These are phyloP conservation scores for Spilarctia lutea DNA, from an alignment of 2,888 invertebrate species.

Conservation along the genomic window DNA sequence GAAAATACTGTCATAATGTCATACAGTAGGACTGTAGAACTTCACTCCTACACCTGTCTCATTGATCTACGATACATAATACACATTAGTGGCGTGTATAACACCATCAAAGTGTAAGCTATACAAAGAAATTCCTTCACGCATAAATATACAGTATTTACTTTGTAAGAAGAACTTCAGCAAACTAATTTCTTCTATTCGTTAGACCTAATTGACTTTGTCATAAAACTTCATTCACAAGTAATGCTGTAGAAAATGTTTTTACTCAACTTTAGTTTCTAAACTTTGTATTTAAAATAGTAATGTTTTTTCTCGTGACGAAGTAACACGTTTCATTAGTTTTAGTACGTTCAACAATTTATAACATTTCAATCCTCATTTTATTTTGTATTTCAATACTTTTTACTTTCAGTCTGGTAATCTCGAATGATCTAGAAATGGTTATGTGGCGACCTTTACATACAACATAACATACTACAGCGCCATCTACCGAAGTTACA, in stretches of 20 bases:
- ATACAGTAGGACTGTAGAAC: too few species aligned
- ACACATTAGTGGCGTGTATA: too few species aligned
- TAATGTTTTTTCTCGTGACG: background rate
- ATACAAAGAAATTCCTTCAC: too few species aligned
- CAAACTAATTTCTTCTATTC: constrained; percentile 1
- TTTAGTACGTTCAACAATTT: constrained; percentile 9
- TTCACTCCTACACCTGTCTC: too few species aligned
- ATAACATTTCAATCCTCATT: background rate
- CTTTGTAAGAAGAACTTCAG: background rate
- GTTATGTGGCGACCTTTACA: too few species aligned
- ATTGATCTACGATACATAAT: too few species aligned
- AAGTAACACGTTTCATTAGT: background rate
- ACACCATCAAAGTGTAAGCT: too few species aligned
- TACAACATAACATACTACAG: too few species aligned
- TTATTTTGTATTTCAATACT: background rate
- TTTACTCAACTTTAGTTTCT: background rate
- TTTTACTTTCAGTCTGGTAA: background rate
- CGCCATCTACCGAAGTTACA: too few species aligned
- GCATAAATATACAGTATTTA: too few species aligned
- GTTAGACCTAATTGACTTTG: constrained; percentile 14
- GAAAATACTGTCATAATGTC: too few species aligned
- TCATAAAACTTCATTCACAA: constrained; percentile 8
- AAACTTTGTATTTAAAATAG: constrained; percentile 4
- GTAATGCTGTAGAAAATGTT: background rate
- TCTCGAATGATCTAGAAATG: background rate